Evolutionary conservation across 1,140 invertebrate species (phyloP).

Genomic region (Euwallacea fornicatus): DNA sequence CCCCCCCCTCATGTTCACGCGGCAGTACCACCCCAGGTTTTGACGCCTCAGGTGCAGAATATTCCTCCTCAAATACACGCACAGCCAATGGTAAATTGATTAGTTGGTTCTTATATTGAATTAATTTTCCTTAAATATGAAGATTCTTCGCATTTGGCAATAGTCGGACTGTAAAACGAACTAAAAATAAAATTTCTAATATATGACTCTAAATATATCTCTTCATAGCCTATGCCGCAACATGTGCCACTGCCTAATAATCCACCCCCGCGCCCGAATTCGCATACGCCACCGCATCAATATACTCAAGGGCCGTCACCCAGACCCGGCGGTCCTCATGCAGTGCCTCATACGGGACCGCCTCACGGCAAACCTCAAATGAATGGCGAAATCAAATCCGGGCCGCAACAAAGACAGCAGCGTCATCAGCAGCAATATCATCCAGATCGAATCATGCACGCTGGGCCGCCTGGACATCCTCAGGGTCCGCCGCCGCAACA

Average conservation of each 20-base stretch:
- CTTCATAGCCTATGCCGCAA: slow-evolving; percentile 9
- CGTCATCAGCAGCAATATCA: slow-evolving; percentile 42
- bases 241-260: slow-evolving; percentile 24
- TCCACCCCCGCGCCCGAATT: slow-evolving; percentile 40
- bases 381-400: slow-evolving; percentile 46
- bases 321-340: slow-evolving; percentile 24
- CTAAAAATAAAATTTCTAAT: too few species aligned
- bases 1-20: slow-evolving; percentile 34
- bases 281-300: slow-evolving; percentile 44
- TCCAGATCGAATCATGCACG: slow-evolving; percentile 25
- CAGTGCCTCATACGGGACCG: slow-evolving; percentile 22
- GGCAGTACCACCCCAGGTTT: slow-evolving; percentile 17
- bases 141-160: neutral
- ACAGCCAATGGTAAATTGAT: slow-evolving; percentile 8
- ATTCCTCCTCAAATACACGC: slow-evolving; percentile 18
- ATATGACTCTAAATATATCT: too few species aligned
- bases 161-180: neutral
- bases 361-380: slow-evolving; percentile 41
- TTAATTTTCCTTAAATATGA: neutral
- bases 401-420: slow-evolving; percentile 42
- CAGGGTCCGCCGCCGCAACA: slow-evolving; percentile 49
- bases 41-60: slow-evolving; percentile 15
- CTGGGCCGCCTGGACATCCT: slow-evolving; percentile 17
- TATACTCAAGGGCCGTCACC: slow-evolving; percentile 48
- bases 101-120: neutral